phyloP scores from a whole-genome alignment of 2,888 invertebrate genomes.

The Eremobia ochroleuca region DNA sequence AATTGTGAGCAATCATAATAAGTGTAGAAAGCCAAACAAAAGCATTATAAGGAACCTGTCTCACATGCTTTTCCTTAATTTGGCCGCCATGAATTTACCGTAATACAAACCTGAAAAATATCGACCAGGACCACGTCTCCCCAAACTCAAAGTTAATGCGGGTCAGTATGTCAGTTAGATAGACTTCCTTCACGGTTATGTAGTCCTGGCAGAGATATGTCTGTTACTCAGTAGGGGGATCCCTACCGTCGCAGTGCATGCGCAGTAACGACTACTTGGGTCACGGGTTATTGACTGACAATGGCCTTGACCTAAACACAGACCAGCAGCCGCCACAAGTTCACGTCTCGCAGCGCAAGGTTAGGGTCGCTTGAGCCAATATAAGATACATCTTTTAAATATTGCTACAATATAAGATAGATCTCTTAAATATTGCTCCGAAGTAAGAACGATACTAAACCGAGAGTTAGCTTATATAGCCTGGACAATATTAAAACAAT shows the following conservation, averaged over 20 bases:
- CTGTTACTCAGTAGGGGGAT: constrained; percentile 10
- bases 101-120: constrained; percentile 14
- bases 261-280: constrained; percentile 11
- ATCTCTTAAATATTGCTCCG: too few species aligned
- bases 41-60: neutral
- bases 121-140: neutral
- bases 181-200: constrained; percentile 1
- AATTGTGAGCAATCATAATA: neutral
- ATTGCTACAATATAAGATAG: too few species aligned
- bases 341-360: neutral
- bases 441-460: neutral
- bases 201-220: constrained; percentile 11
- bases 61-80: neutral
- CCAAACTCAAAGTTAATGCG: neutral
- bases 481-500: too few species aligned
- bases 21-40: neutral
- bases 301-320: constrained; percentile 9
- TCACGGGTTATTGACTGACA: constrained; percentile 22
- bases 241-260: constrained; percentile 12
- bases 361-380: neutral
- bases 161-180: constrained; percentile 15
- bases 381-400: neutral
- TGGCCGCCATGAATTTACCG: neutral
- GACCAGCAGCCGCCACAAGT: neutral
- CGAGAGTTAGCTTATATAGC: too few species aligned